A percentile compares a stretch with the other conserved stretches of the same genome.
Evolutionary conservation across 2,888 invertebrate genomes (phyloP).

Genomic region (Cephus nigrinus): DNA sequence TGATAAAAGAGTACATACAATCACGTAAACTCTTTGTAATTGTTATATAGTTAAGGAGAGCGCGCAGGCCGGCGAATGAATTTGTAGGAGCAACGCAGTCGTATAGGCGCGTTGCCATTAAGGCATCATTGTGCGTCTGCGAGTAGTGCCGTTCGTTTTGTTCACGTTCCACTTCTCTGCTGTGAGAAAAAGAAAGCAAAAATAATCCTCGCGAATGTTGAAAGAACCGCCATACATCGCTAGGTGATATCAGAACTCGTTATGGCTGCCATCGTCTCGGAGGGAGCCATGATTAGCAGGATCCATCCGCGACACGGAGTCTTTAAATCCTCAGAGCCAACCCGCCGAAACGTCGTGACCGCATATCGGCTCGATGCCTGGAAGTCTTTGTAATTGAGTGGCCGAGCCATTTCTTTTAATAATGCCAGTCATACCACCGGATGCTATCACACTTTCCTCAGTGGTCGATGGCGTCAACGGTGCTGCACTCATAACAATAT

Average conservation of each 20-base stretch:
- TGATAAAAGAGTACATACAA: background rate
- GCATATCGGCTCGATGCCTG: slow-evolving; percentile 80
- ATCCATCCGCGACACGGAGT: background rate
- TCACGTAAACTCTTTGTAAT: background rate
- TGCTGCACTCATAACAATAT: slow-evolving; percentile 39
- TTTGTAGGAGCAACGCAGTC: slow-evolving; percentile 16
- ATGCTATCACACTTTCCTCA: slow-evolving; percentile 68
- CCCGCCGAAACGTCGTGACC: slow-evolving; percentile 79
- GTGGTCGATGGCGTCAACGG: slow-evolving; percentile 71
- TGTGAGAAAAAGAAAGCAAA: background rate
- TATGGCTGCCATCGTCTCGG: background rate
- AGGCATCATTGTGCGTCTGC: slow-evolving; percentile 59
- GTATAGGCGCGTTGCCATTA: slow-evolving; percentile 34
- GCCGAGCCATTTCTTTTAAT: slow-evolving; percentile 71
- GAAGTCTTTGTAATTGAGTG: slow-evolving; percentile 74
- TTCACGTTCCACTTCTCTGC: background rate
- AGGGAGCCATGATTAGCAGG: background rate
- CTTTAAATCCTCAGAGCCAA: slow-evolving; percentile 70
- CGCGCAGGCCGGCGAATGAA: background rate
- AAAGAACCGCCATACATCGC: background rate
- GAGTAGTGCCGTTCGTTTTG: background rate
- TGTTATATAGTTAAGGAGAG: background rate
- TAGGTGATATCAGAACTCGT: background rate
- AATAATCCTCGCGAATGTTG: background rate
- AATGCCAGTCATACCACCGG: slow-evolving; percentile 46